Percentiles rank a stretch among this genome's conserved stretches.
phyloP scores from a whole-genome alignment of 2,113 vertebrate genomes.

The Hippocampus barbouri region DNA sequence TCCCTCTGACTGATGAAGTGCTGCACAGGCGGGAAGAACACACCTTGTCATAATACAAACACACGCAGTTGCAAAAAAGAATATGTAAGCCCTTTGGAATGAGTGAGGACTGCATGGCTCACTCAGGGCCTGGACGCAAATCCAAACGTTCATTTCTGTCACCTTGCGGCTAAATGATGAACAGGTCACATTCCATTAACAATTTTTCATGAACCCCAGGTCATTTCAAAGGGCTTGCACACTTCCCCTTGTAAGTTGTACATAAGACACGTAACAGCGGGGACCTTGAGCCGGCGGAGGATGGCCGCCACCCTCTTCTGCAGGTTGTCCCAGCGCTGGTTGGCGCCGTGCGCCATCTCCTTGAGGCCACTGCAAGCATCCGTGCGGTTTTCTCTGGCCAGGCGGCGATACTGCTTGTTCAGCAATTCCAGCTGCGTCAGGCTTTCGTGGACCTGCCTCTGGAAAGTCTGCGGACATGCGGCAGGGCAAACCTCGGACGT shows the following conservation, averaged over 20 bases:
- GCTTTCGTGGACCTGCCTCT: conserved; percentile 91
- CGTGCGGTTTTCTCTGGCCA: conserved; percentile 93
- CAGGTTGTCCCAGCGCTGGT: conserved; percentile 94
- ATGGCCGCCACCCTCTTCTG: conserved; percentile 90
- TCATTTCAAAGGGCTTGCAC: no score
- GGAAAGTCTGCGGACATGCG: conserved; percentile 78
- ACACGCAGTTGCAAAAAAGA: no score
- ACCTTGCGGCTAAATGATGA: no score
- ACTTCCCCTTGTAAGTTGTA: no score
- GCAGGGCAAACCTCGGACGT: background rate
- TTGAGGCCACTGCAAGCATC: conserved; percentile 82
- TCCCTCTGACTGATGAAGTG: conserved; percentile 95
- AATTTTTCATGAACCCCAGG: no score
- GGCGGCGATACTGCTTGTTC: conserved; percentile 94
- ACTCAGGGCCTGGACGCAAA: background rate
- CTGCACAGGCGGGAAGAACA: conserved; percentile 57
- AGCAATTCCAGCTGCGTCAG: conserved; percentile 94
- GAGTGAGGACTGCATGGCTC: background rate
- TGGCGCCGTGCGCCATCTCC: conserved; percentile 89
- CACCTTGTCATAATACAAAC: background rate
- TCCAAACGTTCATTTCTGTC: no score
- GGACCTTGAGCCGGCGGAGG: conserved; percentile 90
- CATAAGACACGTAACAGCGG: no score
- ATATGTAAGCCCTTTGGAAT: no score
- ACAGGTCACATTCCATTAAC: no score